Evolutionary conservation across 2,888 invertebrate genomes (phyloP).

Genomic region (Drosophila sordidula): DNA sequence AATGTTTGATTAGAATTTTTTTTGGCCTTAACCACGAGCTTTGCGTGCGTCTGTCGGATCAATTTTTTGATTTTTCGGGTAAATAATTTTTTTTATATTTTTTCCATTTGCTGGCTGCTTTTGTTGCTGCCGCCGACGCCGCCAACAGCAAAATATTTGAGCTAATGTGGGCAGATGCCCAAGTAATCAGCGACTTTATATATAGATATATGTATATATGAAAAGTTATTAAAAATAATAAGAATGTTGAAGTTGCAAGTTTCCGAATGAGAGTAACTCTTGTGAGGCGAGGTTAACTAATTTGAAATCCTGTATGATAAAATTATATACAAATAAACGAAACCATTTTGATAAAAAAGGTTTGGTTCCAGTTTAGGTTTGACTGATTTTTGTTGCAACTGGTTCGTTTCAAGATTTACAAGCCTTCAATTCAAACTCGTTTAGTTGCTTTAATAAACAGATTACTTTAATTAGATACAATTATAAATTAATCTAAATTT

Average conservation of each 20-base stretch:
- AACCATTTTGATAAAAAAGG: too few relatives aligned
- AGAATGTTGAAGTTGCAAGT: neutral
- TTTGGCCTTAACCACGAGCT: conserved; percentile 35
- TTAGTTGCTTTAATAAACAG: neutral
- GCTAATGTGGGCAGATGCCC: conserved; percentile 14
- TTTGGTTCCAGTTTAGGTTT: too few relatives aligned
- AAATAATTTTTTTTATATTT: conserved; percentile 4
- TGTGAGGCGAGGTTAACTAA: too few relatives aligned
- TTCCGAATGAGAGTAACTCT: neutral
- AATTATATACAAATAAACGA: too few relatives aligned
- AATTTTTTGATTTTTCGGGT: conserved; percentile 20
- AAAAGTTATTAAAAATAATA: conserved; percentile 8
- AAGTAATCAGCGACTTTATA: conserved; percentile 1
- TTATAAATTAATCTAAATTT: neutral
- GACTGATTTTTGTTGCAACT: too few relatives aligned
- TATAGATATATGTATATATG: neutral
- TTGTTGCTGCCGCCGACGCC: conserved; percentile 37
- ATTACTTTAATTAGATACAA: neutral
- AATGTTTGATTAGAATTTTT: conserved; percentile 76
- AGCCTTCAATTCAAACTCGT: too few relatives aligned
- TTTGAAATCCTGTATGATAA: too few relatives aligned
- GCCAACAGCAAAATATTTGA: conserved; percentile 15
- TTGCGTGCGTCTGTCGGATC: conserved; percentile 48
- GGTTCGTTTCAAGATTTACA: too few relatives aligned
- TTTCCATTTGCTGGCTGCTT: conserved; percentile 2